Percentiles rank a stretch among this genome's conserved stretches.
phyloP scores from a whole-genome alignment of 2,888 invertebrate species.

The Scelioninae gen. 2 region DNA sequence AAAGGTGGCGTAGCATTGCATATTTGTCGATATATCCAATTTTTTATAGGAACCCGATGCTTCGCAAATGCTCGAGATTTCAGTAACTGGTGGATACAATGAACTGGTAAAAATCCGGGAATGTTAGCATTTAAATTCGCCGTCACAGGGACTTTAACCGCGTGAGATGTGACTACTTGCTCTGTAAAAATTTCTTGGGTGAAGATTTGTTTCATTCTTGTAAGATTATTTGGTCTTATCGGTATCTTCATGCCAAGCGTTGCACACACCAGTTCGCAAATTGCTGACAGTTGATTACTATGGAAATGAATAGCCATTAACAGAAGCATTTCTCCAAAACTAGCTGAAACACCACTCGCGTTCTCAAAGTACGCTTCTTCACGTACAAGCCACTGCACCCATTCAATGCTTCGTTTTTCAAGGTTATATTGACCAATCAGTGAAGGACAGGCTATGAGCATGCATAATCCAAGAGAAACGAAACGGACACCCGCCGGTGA shows the following conservation, averaged over 20 bases:
- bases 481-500: conserved; percentile 95
- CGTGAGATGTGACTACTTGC: conserved; percentile 96
- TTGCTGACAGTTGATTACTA: conserved; percentile 93
- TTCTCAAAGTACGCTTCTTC: conserved; percentile 93
- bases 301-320: conserved; percentile 98
- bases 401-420: conserved; percentile 91
- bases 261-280: conserved; percentile 94
- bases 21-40: conserved; percentile 97
- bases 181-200: conserved; percentile 98
- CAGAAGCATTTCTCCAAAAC: conserved; percentile 96
- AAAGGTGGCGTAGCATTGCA: conserved; percentile 92
- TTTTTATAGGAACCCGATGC: conserved; percentile 96
- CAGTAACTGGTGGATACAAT: conserved; percentile 95
- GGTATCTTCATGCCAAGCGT: conserved; percentile 97
- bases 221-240: conserved; percentile 89
- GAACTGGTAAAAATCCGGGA: conserved; percentile 94
- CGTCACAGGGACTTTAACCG: conserved; percentile 96
- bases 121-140: conserved; percentile 90
- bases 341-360: conserved; percentile 89
- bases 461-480: conserved; percentile 93
- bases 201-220: conserved; percentile 93
- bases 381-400: conserved; percentile 94
- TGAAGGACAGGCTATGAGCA: conserved; percentile 95
- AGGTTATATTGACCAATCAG: conserved; percentile 82
- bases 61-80: conserved; percentile 96